Conservation (phyloP, 2,113 vertebrate species). For the Tichodroma muraria region DNA sequence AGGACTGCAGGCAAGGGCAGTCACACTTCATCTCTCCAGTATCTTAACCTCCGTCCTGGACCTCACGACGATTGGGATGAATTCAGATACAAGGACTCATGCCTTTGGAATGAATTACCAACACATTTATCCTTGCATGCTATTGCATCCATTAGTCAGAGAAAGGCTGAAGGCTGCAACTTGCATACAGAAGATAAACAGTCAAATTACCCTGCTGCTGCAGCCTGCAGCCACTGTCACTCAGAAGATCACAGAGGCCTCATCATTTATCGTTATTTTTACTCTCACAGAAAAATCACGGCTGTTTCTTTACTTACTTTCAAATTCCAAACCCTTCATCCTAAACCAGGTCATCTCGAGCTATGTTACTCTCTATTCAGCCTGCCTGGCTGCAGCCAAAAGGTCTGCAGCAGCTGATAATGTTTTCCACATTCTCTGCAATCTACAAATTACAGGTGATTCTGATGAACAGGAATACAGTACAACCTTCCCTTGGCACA, state of each 20-base stretch:
- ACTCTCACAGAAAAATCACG: neutral
- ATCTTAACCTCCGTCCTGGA: neutral
- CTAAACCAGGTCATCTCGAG: constrained; percentile 61
- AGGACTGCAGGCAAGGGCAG: neutral
- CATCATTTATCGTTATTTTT: neutral
- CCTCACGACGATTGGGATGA: neutral
- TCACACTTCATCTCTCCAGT: neutral
- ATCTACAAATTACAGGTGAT: constrained; percentile 41
- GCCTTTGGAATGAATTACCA: neutral
- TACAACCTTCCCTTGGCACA: neutral
- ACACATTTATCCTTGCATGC: neutral
- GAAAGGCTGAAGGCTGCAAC: constrained; percentile 24
- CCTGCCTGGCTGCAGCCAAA: constrained; percentile 55
- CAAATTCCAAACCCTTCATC: constrained; percentile 60
- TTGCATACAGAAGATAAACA: constrained; percentile 7
- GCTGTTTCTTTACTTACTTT: constrained; percentile 47
- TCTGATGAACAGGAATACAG: neutral
- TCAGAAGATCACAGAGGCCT: neutral
- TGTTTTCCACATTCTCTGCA: constrained; percentile 61
- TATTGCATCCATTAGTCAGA: neutral
- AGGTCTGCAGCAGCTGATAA: constrained; percentile 59
- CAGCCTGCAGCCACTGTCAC: neutral
- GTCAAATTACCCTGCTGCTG: neutral
- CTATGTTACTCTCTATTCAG: constrained; percentile 17
- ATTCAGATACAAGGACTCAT: neutral